phyloP scores from a whole-genome alignment of 2,888 invertebrate species.

The Yponomeuta sedellus region DNA sequence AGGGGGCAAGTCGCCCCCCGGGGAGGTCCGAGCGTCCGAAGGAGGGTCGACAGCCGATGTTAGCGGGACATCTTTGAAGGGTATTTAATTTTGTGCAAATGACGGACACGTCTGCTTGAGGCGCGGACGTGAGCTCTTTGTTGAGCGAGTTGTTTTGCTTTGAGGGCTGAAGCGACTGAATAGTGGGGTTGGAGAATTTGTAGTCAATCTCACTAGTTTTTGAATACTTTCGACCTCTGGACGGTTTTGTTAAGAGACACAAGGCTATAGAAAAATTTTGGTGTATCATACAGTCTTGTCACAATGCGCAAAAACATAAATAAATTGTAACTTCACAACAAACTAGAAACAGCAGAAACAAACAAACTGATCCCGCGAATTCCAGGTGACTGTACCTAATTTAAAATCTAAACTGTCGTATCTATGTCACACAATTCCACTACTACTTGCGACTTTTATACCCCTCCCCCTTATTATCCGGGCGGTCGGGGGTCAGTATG shows the following conservation, averaged over 20 bases:
- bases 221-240: no score
- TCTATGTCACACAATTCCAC: constrained; percentile 49
- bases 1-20: constrained; percentile 24
- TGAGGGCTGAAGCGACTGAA: background rate
- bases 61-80: constrained; percentile 56
- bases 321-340: background rate
- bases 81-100: constrained; percentile 72
- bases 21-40: constrained; percentile 23
- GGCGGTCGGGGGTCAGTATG: constrained; percentile 52
- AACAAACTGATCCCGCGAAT: background rate
- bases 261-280: no score
- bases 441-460: constrained; percentile 52
- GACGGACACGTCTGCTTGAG: constrained; percentile 38
- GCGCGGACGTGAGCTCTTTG: constrained; percentile 10
- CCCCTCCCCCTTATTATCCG: constrained; percentile 63
- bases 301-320: no score
- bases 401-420: constrained; percentile 23
- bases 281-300: no score
- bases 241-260: no score
- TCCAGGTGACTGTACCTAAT: background rate
- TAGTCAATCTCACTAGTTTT: no score
- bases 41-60: constrained; percentile 33
- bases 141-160: background rate
- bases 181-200: background rate
- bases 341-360: background rate